Base-by-base conservation (phyloP, 2,113 vertebrate species). In the Corvus moneduloides region DNA sequence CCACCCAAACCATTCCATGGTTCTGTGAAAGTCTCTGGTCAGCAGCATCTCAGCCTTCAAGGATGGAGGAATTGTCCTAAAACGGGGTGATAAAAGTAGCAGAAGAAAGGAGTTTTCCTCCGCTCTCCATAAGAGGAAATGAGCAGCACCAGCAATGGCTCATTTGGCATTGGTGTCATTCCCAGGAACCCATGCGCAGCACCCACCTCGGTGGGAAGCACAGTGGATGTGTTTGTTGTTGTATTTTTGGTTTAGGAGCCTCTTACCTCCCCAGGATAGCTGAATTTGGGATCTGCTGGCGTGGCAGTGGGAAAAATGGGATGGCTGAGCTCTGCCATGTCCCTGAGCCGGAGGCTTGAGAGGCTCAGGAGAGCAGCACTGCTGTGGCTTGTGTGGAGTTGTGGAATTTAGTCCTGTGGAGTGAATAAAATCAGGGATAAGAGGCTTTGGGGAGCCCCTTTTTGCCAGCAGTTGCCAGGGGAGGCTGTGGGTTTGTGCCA, bases 161-260 rank as follows among this genome's bases (percentile, higher is more conserved):
- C 48, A 1, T 49, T 56, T 1, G 4, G 24, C 30, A 1, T 30
- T 1, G 1, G 13, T 48, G 59, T 1, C 10, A 3, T 51, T 64
- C 9, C 26, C 1, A 8, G 69, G 68, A 62, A 1, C 2, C 13
- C 1, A 0, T 17, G 39, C 76, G 61, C 73, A 43, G 68, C 17
- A 12, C 15, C 15, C 3, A 0, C 24, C 49, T 58, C 0, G 0
- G 7, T 2, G 16, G 19, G 64, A 19, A 44, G 56, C 35, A 13
- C 41, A 1, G 4, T 4, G 55, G 55, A 22, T 3, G 1, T 1
- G 3, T 51, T 52, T 22, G 7, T 6, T 59, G 63, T 23, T 39
- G 8, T 32, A 2, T 32, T 39, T 58, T 2, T 2, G 28, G 9
- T 88, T 91, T 73, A 41, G 51, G 22, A 77, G 18, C 43, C 27